A percentile compares a stretch with the other conserved stretches of the same genome.
phyloP scores from a whole-genome alignment of 2,797 vertebrate genomes.

The Carapus acus region DNA sequence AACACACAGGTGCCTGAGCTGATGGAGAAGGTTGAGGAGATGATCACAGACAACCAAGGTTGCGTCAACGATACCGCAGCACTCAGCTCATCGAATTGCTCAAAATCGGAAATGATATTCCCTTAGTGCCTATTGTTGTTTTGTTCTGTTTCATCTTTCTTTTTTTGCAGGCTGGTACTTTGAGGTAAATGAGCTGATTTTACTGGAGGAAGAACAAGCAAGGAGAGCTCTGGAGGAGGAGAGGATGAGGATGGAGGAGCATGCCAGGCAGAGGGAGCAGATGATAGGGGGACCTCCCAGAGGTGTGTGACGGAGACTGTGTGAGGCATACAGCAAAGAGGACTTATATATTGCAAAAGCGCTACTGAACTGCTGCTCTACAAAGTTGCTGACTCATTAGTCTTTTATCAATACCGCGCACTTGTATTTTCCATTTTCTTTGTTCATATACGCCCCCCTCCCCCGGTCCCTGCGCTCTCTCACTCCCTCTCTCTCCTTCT shows the following conservation, averaged over 20 bases:
- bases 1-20: slow-evolving; percentile 72
- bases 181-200: slow-evolving; percentile 70
- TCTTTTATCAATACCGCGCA: slow-evolving; percentile 4
- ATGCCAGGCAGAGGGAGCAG: slow-evolving; percentile 63
- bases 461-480: background rate
- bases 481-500: background rate
- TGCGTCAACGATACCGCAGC: background rate
- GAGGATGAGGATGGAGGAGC: slow-evolving; percentile 69
- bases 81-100: no score
- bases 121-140: background rate
- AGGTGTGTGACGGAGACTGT: slow-evolving; percentile 51
- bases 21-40: slow-evolving; percentile 74
- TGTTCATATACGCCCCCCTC: background rate
- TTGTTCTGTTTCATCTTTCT: no score
- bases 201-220: slow-evolving; percentile 64
- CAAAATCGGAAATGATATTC: no score
- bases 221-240: slow-evolving; percentile 67
- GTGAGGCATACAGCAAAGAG: slow-evolving; percentile 7
- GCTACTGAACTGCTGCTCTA: slow-evolving; percentile 8
- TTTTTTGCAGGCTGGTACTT: slow-evolving; percentile 77
- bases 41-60: slow-evolving; percentile 75
- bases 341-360: slow-evolving; percentile 3
- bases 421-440: background rate
- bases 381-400: slow-evolving; percentile 24
- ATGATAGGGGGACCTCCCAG: slow-evolving; percentile 75